Base-by-base conservation (phyloP, 2,888 invertebrate species). In the Blera fallax region DNA sequence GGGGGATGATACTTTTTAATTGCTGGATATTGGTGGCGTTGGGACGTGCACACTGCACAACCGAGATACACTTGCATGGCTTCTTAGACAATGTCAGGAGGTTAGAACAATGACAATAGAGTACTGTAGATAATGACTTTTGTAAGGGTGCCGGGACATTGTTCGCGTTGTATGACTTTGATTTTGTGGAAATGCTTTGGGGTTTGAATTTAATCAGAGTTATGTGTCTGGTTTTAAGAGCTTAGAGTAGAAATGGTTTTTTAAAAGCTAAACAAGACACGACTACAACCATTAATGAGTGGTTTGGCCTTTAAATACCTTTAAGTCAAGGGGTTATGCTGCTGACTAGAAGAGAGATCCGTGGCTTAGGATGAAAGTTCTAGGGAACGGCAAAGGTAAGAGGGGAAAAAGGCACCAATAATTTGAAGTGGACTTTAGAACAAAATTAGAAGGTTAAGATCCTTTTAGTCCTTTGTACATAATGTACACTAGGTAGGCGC, bases 1-100 rank as follows among this genome's bases (percentile, higher is more conserved):
- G 52, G 32, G 14, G 8, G 14, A 54, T 40, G 29, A 50, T 52
- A 21, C 52, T 65, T 74, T 56, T 74, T 74, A 74, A 74, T 74
- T 64, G 54, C 43, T 54, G 52, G 18, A 10, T 32, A 34, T 34
- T 56, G 64, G 10, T 34, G 52, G 52, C 32, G 40, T 43, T 32
- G 18, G 50, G 14, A 29, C 1, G 56, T 64, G 45, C 29, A 45
- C 40, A 64, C 32, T 24, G 34, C 8, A 45, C 8, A 48, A 21
- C 21, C n/a, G 14, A 8, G n/a, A 32, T 48, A 8, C 24, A 37
- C 14, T 40, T 14, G 24, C 8, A 24, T 2, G 16, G 3, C 32
- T 18, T 14, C 29, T 11, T 32, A 14, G 43, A 14, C 37, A 29
- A 21, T 18, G 43, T 16, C 50, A 32, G 48, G 11, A 64, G 43